Base-by-base conservation (phyloP, 2,113 vertebrate genomes). In the Gallinago jamesoni region DNA sequence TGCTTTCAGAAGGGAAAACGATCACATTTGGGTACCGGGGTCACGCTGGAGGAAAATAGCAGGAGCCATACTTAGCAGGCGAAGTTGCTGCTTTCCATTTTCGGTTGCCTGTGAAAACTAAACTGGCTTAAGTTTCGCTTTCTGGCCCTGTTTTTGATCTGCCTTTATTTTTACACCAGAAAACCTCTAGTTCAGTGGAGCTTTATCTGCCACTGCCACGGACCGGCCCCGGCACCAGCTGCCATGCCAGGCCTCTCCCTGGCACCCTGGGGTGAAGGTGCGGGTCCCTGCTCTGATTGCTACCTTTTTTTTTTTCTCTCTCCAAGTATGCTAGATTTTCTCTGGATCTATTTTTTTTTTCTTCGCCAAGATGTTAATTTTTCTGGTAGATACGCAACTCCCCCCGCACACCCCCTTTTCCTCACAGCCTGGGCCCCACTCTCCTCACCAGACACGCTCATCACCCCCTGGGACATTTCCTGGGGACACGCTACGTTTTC, bases 281-380 rank as follows among this genome's bases (percentile, higher is more conserved):
- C 2, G 1, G 7, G 31, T 20, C 35, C 35, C 55, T 4, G 37
- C 43, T 33, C 10, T 3, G 3, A 6, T 18, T 69, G 24, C 9
- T 19, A 16, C 14, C 8, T 22, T 28, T 8, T 43, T 8, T 43
- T 39, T 39, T 11, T 13, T 16, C 48, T 60, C 31, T 45, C 66
- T n/a, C 33, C 30, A 30, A 7, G 10, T 33, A 30, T 2, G 3
- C 15, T 28, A 18, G 2, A 14, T 76, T 76, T 73, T 31, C 37
- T n/a, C 24, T 50, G 31, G 8, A 6, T 50, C 6, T 1, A 14
- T 18, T 6, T 4, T 1, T 2, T 84, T 48, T 50, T 48, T 48
- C 21, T 25, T 43, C 21, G 21, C 2, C 0, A 6, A 1, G 1
- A 28, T 0, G 0, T 35, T 6, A 3, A 7, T 53, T 70, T n/a